Base-by-base conservation (phyloP, 1,140 invertebrate genomes). In the Tetramorium simillimum region DNA sequence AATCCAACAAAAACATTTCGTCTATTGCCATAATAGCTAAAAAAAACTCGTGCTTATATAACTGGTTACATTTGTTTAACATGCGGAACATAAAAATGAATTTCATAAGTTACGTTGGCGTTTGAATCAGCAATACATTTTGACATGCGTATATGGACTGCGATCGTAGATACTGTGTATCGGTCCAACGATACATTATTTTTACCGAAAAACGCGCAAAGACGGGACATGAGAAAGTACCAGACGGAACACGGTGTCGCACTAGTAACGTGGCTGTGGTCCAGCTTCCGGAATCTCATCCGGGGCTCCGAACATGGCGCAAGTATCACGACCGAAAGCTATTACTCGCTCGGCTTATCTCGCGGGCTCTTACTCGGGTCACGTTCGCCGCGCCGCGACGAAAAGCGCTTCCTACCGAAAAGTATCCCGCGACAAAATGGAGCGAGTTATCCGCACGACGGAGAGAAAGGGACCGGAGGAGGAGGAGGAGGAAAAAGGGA, bases 311-410 rank as follows among this genome's bases (percentile, higher is more conserved):
- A 75, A 85, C 80, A 58, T 85, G 69, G 67, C 62, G 63, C 69
- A 69, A 84, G 69, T 85, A 80, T 87, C 86, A 85, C 86, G 86
- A 85, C 43, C 60, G 67, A 87, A 85, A 87, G 80, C 80, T 70
- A 87, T 87, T 87, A 87, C 70, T 60, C 86, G 63, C 53, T 63
- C 80, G 80, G 76, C 80, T 87, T 84, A 87, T 87, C 86, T 87
- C 80, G 69, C 65, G 56, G 63, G 65, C 77, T 82, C 65, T 82
- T 63, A 82, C 77, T 82, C 65, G 77, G 53, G 85, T 86, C 85
- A 86, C 85, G 85, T 86, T 86, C 85, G 53, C 43, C 62, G 51
- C 85, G 76, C 43, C 62, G 51, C 85, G 76, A 81, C 84, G 62
- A 81, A 81, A 81, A 80, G 84, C 67, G 76, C 65, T 67, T 86